Conservation (phyloP, 1,140 invertebrate species). For the Telenomus remus region DNA sequence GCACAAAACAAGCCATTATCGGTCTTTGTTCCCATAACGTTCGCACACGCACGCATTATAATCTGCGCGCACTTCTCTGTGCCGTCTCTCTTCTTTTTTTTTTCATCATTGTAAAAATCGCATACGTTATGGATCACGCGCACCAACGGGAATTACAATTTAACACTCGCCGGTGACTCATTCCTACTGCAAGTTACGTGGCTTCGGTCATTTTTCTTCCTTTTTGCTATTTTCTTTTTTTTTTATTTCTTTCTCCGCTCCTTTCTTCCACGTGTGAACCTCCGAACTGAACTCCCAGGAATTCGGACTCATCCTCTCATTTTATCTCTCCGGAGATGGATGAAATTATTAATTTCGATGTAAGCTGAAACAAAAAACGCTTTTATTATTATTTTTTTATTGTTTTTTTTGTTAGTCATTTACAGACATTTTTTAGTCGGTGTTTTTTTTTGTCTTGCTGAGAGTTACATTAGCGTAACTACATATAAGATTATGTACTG, state of each 20-base stretch:
- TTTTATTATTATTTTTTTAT: no score
- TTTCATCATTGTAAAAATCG: slow-evolving; percentile 43
- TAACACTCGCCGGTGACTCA: slow-evolving; percentile 53
- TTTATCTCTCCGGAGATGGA: slow-evolving; percentile 2
- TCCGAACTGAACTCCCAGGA: slow-evolving; percentile 31
- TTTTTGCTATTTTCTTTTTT: slow-evolving; percentile 8
- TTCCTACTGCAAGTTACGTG: slow-evolving; percentile 48
- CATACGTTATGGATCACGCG: slow-evolving; percentile 55
- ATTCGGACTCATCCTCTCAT: slow-evolving; percentile 16
- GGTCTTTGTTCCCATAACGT: slow-evolving; percentile 62
- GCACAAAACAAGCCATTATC: slow-evolving; percentile 66
- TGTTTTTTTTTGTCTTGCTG: background rate
- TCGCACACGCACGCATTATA: slow-evolving; percentile 31
- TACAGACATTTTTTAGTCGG: background rate
- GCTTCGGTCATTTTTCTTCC: slow-evolving; percentile 25
- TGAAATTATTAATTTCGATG: slow-evolving; percentile 15
- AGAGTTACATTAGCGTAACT: slow-evolving; percentile 32
- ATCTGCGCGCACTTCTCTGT: slow-evolving; percentile 48
- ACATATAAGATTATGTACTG: slow-evolving; percentile 38
- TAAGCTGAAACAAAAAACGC: slow-evolving; percentile 7
- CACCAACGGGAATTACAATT: slow-evolving; percentile 56
- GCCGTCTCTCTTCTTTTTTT: slow-evolving; percentile 27
- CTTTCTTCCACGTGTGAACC: slow-evolving; percentile 35
- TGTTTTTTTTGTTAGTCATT: background rate
- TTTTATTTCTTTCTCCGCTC: slow-evolving; percentile 11